Evolutionary conservation across 2,797 vertebrate species (phyloP).

Genomic region (Ctenopoma kingsleyae): DNA sequence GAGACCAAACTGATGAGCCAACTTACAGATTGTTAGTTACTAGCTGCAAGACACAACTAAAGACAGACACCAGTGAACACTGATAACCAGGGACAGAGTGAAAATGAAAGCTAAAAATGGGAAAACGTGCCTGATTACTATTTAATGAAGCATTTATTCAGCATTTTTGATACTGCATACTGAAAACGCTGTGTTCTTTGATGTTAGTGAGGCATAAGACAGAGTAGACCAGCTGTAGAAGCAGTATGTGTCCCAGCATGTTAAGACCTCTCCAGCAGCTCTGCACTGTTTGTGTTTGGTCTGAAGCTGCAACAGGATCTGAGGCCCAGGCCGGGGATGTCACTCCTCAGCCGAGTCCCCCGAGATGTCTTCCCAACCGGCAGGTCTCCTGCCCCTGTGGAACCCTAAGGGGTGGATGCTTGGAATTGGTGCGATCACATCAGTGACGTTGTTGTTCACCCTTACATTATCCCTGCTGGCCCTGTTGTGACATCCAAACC

Average conservation of each 20-base stretch:
- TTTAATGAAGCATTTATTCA: conserved; percentile 17
- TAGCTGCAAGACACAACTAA: neutral
- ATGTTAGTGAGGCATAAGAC: conserved; percentile 17
- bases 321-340: conserved; percentile 47
- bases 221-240: conserved; percentile 25
- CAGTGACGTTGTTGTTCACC: conserved; percentile 38
- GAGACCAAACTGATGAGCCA: conserved; percentile 10
- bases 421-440: conserved; percentile 32
- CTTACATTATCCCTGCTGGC: conserved; percentile 22
- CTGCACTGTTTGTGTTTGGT: conserved; percentile 76
- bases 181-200: too few relatives aligned
- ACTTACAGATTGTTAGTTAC: neutral
- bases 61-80: neutral
- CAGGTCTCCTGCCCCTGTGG: conserved; percentile 9
- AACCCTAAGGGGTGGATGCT: neutral
- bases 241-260: conserved; percentile 27
- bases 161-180: neutral
- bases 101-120: neutral
- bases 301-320: conserved; percentile 66
- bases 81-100: neutral
- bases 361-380: conserved; percentile 34
- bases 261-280: conserved; percentile 63
- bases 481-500: conserved; percentile 52
- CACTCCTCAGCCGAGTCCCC: conserved; percentile 51
- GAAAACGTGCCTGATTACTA: conserved; percentile 4